These are phyloP conservation scores for Nineta flava DNA, from an alignment of 2,888 invertebrate species.

Conservation along the genomic window DNA sequence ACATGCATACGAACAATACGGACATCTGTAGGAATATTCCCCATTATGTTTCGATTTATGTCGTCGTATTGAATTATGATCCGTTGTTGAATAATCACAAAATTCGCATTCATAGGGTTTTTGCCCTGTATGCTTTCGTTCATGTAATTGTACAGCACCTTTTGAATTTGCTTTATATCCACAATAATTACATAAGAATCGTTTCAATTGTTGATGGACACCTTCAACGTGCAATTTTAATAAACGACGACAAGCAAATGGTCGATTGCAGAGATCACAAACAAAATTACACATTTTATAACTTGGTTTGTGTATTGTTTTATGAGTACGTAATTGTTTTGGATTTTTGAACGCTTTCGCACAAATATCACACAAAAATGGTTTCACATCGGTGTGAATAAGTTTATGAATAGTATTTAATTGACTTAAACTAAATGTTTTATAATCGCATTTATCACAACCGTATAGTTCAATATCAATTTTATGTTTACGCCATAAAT, in stretches of 20 bases:
- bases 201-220: constrained; percentile 51
- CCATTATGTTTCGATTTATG: constrained; percentile 66
- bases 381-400: constrained; percentile 50
- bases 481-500: constrained; percentile 61
- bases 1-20: constrained; percentile 60
- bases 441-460: constrained; percentile 59
- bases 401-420: constrained; percentile 58
- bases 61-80: constrained; percentile 66
- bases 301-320: constrained; percentile 18
- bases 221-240: constrained; percentile 38
- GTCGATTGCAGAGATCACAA: constrained; percentile 43
- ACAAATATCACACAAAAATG: constrained; percentile 47
- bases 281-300: constrained; percentile 2
- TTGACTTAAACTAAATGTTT: constrained; percentile 51
- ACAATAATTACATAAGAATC: constrained; percentile 50
- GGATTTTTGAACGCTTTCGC: constrained; percentile 64
- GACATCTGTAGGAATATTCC: constrained; percentile 59
- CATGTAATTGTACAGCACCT: constrained; percentile 47
- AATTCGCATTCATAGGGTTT: constrained; percentile 61
- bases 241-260: constrained; percentile 35
- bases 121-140: constrained; percentile 45
- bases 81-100: constrained; percentile 56
- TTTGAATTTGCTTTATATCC: constrained; percentile 48
- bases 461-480: constrained; percentile 66
- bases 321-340: constrained; percentile 66